A percentile compares a stretch with the other conserved stretches of the same genome.
Evolutionary conservation across 1,140 invertebrate species (phyloP).

Genomic region (Listronotus bonariensis): DNA sequence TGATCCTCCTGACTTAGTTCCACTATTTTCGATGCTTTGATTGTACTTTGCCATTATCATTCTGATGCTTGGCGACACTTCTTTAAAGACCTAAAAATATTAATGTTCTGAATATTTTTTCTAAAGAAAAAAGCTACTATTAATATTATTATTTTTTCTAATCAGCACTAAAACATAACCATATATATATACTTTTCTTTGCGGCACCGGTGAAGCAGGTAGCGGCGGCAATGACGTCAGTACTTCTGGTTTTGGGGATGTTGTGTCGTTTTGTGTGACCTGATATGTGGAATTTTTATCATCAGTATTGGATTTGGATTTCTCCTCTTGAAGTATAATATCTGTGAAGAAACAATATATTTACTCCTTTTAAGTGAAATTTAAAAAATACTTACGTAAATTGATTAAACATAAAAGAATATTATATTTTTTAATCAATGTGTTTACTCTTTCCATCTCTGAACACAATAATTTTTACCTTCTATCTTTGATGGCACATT

Average conservation of each 20-base stretch:
- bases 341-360: not conserved
- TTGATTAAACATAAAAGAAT: too few species aligned
- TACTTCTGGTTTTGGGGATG: constrained; percentile 4
- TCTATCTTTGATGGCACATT: constrained; percentile 1
- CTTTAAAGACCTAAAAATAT: constrained; percentile 56
- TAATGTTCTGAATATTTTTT: not conserved
- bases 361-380: too few species aligned
- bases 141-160: not conserved
- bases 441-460: too few species aligned
- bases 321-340: not conserved
- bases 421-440: too few species aligned
- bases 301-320: not conserved
- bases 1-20: constrained; percentile 57
- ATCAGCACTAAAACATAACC: not conserved
- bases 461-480: too few species aligned
- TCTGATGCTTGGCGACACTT: constrained; percentile 67
- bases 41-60: constrained; percentile 72
- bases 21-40: constrained; percentile 47
- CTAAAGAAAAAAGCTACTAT: not conserved
- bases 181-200: constrained; percentile 44
- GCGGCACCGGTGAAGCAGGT: constrained; percentile 62
- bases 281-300: not conserved
- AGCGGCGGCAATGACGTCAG: constrained; percentile 56
- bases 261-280: not conserved
- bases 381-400: too few species aligned